Conservation (phyloP, 2,113 vertebrate species). For the Aix galericulata region DNA sequence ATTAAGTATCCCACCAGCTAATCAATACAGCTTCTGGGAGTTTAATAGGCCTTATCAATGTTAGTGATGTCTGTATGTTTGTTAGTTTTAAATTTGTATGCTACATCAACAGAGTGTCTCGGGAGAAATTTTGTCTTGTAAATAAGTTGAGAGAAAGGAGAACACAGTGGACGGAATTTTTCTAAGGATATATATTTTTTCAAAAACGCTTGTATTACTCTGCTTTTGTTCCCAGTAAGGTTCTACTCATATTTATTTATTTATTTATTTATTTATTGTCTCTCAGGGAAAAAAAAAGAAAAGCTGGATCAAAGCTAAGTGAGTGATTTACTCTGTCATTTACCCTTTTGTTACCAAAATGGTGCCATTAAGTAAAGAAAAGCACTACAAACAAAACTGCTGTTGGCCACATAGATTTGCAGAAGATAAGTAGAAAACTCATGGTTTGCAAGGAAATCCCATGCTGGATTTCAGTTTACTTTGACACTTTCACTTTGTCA, state of each 20-base stretch:
- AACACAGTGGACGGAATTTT: not conserved
- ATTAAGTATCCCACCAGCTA: constrained; percentile 19
- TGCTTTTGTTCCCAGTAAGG: not conserved
- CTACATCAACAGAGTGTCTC: not conserved
- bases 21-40: constrained; percentile 43
- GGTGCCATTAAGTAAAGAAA: not conserved
- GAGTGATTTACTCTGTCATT: not conserved
- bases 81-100: not conserved
- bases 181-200: not conserved
- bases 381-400: not conserved
- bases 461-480: not conserved
- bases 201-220: not conserved
- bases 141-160: not conserved
- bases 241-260: not conserved
- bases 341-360: not conserved
- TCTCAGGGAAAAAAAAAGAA: not conserved
- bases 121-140: not conserved
- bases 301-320: not conserved
- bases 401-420: not conserved
- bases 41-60: not conserved
- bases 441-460: accelerated
- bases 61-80: not conserved
- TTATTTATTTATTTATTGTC: no score
- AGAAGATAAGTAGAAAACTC: not conserved
- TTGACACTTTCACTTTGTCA: not conserved